These are phyloP conservation scores for Diplodus puntazzo DNA, from an alignment of 2,797 vertebrate species.

Conservation along the genomic window DNA sequence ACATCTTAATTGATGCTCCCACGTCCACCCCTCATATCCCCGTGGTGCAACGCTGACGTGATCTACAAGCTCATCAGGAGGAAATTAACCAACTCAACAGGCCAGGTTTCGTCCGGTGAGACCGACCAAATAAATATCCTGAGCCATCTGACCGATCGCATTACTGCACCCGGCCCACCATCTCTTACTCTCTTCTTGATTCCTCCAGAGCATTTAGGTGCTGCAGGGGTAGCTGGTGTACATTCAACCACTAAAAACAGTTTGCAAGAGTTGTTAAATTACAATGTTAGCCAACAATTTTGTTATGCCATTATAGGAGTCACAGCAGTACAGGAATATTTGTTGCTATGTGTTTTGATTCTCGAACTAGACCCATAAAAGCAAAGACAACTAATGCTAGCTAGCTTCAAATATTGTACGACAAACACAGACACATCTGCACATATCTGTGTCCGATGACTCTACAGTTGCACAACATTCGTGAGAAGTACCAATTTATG, in stretches of 20 bases:
- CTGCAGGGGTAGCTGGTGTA: slow-evolving; percentile 4
- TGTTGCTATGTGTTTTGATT: neutral
- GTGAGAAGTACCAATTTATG: neutral
- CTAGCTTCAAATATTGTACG: slow-evolving; percentile 3
- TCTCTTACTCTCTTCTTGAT: slow-evolving; percentile 27
- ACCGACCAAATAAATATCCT: slow-evolving; percentile 55
- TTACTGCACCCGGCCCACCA: slow-evolving; percentile 52
- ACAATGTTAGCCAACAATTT: too few species aligned
- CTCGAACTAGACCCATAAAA: too few species aligned
- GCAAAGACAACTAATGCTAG: neutral
- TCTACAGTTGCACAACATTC: neutral
- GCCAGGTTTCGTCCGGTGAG: slow-evolving; percentile 55
- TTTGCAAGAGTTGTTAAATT: neutral
- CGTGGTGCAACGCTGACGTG: slow-evolving; percentile 55
- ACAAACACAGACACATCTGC: neutral
- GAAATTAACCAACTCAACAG: slow-evolving; percentile 75
- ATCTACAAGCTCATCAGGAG: slow-evolving; percentile 73
- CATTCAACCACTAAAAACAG: neutral
- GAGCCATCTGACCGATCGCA: slow-evolving; percentile 42
- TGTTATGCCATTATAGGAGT: neutral
- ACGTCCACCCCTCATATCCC: slow-evolving; percentile 65
- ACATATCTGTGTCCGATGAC: neutral
- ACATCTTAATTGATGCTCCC: slow-evolving; percentile 76
- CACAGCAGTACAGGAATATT: neutral
- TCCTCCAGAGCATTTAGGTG: slow-evolving; percentile 50